Base-by-base conservation (phyloP, 2,888 invertebrate genomes). In the Alviniconcha strummeri region DNA sequence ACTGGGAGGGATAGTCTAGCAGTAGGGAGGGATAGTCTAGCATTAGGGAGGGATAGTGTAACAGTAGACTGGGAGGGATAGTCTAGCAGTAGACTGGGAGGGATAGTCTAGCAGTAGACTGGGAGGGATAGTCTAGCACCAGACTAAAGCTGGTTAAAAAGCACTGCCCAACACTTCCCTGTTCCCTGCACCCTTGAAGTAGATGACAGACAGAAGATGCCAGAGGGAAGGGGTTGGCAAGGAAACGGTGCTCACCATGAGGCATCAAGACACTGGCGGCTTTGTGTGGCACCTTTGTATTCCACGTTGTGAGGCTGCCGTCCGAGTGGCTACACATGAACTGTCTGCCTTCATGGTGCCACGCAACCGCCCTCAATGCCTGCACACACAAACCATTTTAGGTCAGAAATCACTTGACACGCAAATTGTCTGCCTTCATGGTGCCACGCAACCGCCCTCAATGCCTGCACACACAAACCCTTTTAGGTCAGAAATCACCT, bases 301-400 rank as follows among this genome's bases (percentile, higher is more conserved):
- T 96, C 99, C 99, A 99, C 83, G 98, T 97, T 90, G 97, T 97
- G 85, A 99, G 95, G 85, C 98, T 98, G 86, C 99, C 99, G 95
- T 99, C 99, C 74, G 96, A 96, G 94, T 99, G 99, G 91, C 94
- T 94, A 86, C 98, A 97, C 96, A 99, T 97, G 94, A 99, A 97
- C 94, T 97, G 97, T 95, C 98, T 98, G 88, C 99, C 99, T 94
- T 99, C 99, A 94, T 97, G 96, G 94, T 99, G 98, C 99, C 99
- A 99, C 87, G 97, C 96, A 91, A 98, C 96, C 83, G 98, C 98
- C 92, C 96, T 96, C 89, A 98, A 95, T 67, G 92, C 90, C 94
- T 94, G 83, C 52, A 60, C 60, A 60, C 60, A 60, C 36, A 36
- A 36, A 36, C 36, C 36, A 36, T 36, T 8, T 67, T 13, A 2